phyloP scores from a whole-genome alignment of 2,113 vertebrate species.

The Carassius gibelio region DNA sequence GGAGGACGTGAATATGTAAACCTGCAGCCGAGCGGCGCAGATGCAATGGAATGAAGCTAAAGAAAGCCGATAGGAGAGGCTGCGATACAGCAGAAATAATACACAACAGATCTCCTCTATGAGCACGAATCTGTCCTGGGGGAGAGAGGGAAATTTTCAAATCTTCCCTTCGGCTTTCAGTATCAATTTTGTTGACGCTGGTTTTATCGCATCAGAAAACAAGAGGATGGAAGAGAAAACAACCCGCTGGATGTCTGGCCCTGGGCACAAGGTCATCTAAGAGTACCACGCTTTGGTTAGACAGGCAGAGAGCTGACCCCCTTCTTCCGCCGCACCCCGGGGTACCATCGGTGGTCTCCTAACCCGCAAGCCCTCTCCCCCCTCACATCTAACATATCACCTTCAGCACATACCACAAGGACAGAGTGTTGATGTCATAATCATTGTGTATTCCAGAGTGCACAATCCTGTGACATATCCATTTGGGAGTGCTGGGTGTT shows the following conservation, averaged over 20 bases:
- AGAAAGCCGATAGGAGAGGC: slow-evolving; percentile 72
- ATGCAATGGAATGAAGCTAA: slow-evolving; percentile 71
- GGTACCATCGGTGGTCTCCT: background rate
- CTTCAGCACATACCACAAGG: slow-evolving; percentile 61
- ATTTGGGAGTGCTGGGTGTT: slow-evolving; percentile 30
- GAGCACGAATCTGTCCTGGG: slow-evolving; percentile 85
- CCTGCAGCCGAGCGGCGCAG: slow-evolving; percentile 60
- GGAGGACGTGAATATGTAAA: slow-evolving; percentile 74
- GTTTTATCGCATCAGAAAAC: slow-evolving; percentile 80
- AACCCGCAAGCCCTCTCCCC: slow-evolving; percentile 1
- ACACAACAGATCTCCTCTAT: slow-evolving; percentile 83
- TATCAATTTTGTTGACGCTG: slow-evolving; percentile 77
- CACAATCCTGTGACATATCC: slow-evolving; percentile 20
- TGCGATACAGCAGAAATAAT: slow-evolving; percentile 77
- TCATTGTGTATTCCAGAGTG: slow-evolving; percentile 34
- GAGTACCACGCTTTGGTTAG: slow-evolving; percentile 16
- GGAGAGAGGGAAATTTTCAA: slow-evolving; percentile 80
- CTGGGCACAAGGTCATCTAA: slow-evolving; percentile 60
- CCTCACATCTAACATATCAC: slow-evolving; percentile 62
- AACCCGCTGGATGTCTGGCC: slow-evolving; percentile 51
- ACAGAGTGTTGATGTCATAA: slow-evolving; percentile 62
- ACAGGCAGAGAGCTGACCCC: slow-evolving; percentile 26
- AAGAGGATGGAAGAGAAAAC: slow-evolving; percentile 68
- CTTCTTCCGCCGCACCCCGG: background rate
- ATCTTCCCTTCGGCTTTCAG: slow-evolving; percentile 82